phyloP scores from a whole-genome alignment of 2,113 vertebrate species.

The Corvus moneduloides region DNA sequence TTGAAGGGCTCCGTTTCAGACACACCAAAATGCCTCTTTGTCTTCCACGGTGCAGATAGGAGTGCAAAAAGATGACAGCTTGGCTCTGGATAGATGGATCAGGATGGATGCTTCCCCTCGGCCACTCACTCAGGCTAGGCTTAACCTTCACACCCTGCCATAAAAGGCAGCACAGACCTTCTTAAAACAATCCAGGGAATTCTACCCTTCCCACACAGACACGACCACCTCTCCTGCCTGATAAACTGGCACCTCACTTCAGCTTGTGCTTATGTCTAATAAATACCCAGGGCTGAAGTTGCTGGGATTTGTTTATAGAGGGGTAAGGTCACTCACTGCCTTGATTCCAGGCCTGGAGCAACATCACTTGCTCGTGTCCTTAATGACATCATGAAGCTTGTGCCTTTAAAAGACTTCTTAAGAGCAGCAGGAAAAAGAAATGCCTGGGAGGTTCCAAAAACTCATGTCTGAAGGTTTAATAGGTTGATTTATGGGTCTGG shows the following conservation, averaged over 20 bases:
- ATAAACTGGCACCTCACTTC: not conserved
- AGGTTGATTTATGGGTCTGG: slow-evolving; percentile 31
- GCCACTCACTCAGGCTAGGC: not conserved
- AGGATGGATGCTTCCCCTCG: not conserved
- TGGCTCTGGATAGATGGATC: not conserved
- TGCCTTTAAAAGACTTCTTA: not conserved
- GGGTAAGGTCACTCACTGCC: not conserved
- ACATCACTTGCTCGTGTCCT: not conserved
- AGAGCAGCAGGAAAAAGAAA: slow-evolving; percentile 7
- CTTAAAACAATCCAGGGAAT: not conserved
- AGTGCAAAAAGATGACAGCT: not conserved
- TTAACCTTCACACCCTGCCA: not conserved
- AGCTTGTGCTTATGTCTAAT: not conserved
- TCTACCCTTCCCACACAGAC: not conserved
- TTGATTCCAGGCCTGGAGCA: not conserved
- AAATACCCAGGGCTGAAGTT: not conserved
- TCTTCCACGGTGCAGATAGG: rapidly evolving
- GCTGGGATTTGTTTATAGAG: not conserved
- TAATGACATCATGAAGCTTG: not conserved
- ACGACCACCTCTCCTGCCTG: not conserved
- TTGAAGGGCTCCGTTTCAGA: not conserved
- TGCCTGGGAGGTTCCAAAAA: not conserved
- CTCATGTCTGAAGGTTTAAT: not conserved
- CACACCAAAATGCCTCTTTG: not conserved
- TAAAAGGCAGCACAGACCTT: not conserved